Evolutionary conservation across 2,797 vertebrate species (phyloP).

Genomic region (Sebastes melanostomus): DNA sequence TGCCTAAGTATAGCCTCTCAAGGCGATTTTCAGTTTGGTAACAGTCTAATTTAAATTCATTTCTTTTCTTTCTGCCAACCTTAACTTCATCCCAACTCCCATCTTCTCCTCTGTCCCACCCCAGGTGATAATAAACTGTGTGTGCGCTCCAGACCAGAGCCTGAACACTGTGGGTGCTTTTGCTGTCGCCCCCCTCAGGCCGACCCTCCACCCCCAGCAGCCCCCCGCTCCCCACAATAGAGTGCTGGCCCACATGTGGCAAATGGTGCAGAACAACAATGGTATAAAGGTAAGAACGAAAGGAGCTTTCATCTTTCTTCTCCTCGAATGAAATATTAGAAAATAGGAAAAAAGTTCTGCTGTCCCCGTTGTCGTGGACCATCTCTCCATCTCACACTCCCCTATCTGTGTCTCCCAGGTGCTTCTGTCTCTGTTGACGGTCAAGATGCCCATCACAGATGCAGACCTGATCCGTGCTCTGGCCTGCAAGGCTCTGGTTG

Average conservation of each 20-base stretch:
- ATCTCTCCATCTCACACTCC: background rate
- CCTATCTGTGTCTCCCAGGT: constrained; percentile 59
- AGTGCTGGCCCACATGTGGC: constrained; percentile 95
- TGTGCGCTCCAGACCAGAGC: constrained; percentile 93
- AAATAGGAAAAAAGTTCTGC: background rate
- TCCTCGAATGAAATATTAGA: background rate
- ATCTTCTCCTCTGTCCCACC: background rate
- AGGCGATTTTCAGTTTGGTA: background rate
- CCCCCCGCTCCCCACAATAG: constrained; percentile 85
- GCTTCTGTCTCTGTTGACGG: constrained; percentile 90
- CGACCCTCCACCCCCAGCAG: constrained; percentile 83
- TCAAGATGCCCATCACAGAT: constrained; percentile 95
- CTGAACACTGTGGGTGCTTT: constrained; percentile 89
- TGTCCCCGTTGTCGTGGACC: accelerated
- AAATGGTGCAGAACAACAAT: constrained; percentile 95
- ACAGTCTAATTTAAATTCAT: background rate
- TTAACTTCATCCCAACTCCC: background rate
- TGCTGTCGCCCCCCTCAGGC: constrained; percentile 78
- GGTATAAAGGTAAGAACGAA: constrained; percentile 88
- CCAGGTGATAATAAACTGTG: constrained; percentile 93
- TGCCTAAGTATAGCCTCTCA: background rate
- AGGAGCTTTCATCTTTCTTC: accelerated
- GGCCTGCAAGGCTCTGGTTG: constrained; percentile 93
- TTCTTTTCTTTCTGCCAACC: background rate
- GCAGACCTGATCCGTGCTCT: constrained; percentile 93